Evolutionary conservation across 2,888 invertebrate genomes (phyloP).

Genomic region (Ochropleura leucogaster): DNA sequence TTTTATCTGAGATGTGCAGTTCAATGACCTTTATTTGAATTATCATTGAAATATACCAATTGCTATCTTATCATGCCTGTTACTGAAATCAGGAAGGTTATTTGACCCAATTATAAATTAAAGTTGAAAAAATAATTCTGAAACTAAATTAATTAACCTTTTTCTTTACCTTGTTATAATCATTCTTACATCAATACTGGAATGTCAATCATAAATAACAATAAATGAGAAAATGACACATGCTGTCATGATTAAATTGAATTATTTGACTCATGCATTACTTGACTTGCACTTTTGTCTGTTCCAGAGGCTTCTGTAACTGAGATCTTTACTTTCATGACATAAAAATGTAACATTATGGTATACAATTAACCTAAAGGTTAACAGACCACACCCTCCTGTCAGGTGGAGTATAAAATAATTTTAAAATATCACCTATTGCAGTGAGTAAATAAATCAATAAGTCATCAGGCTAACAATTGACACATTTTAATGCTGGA

Average conservation of each 20-base stretch:
- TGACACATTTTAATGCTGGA: slow-evolving; percentile 39
- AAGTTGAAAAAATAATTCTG: not conserved
- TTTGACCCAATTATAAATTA: slow-evolving; percentile 59
- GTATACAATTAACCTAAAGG: slow-evolving; percentile 42
- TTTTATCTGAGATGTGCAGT: slow-evolving; percentile 63
- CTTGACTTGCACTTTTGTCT: slow-evolving; percentile 25
- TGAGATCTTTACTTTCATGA: slow-evolving; percentile 28
- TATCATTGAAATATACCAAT: slow-evolving; percentile 70
- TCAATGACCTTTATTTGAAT: slow-evolving; percentile 77
- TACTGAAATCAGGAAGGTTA: slow-evolving; percentile 55
- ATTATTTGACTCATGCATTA: slow-evolving; percentile 12
- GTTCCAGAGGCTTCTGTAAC: slow-evolving; percentile 33
- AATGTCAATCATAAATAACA: slow-evolving; percentile 51
- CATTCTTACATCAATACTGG: slow-evolving; percentile 7
- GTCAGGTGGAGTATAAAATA: slow-evolving; percentile 30
- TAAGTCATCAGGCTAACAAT: slow-evolving; percentile 18
- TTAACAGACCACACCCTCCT: slow-evolving; percentile 65
- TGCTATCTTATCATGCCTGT: slow-evolving; percentile 67
- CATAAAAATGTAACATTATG: slow-evolving; percentile 30
- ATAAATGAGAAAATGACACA: slow-evolving; percentile 43
- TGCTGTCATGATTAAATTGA: slow-evolving; percentile 42
- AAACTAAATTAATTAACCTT: slow-evolving; percentile 6
- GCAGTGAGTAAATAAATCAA: slow-evolving; percentile 26
- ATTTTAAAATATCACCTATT: slow-evolving; percentile 14
- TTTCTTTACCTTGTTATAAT: slow-evolving; percentile 7